These are phyloP conservation scores for Ptychochromis oligacanthus DNA, from an alignment of 2,113 vertebrate genomes.

Conservation along the genomic window DNA sequence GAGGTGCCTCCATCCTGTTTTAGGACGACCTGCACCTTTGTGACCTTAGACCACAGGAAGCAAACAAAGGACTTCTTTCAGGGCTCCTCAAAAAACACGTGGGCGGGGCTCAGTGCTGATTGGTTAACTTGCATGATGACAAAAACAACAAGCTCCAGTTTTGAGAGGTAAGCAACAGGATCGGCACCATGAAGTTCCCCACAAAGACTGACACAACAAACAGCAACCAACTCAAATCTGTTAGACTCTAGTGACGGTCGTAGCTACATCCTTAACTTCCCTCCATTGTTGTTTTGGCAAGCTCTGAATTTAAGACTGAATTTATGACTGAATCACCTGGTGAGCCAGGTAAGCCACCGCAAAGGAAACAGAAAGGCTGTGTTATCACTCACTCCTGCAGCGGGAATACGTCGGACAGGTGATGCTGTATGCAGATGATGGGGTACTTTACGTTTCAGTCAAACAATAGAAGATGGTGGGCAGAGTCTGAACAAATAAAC, in stretches of 20 bases:
- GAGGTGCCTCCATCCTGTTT: not conserved
- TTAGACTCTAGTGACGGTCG: no score
- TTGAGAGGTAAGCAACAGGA: not conserved
- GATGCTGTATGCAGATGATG: not conserved
- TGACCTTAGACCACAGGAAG: not conserved
- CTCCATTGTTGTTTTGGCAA: not conserved
- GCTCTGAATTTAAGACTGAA: not conserved
- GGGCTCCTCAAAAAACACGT: not conserved
- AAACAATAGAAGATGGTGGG: not conserved
- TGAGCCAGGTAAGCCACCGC: not conserved
- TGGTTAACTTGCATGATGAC: not conserved
- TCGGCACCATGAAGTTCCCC: no score
- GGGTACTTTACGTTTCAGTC: not conserved
- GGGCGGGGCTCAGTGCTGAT: not conserved
- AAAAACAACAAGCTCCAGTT: not conserved
- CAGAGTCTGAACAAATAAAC: not conserved
- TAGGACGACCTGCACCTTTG: not conserved
- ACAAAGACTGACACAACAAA: not conserved
- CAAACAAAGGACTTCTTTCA: no score
- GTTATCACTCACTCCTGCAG: not conserved
- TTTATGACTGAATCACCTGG: not conserved
- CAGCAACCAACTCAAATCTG: no score
- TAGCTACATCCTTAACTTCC: not conserved
- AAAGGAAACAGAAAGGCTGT: not conserved
- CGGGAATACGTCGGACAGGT: not conserved